Evolutionary conservation across 2,888 invertebrate species (phyloP), one percentile per base, ranked within the genome.

Genomic region (Volucella inanis): DNA sequence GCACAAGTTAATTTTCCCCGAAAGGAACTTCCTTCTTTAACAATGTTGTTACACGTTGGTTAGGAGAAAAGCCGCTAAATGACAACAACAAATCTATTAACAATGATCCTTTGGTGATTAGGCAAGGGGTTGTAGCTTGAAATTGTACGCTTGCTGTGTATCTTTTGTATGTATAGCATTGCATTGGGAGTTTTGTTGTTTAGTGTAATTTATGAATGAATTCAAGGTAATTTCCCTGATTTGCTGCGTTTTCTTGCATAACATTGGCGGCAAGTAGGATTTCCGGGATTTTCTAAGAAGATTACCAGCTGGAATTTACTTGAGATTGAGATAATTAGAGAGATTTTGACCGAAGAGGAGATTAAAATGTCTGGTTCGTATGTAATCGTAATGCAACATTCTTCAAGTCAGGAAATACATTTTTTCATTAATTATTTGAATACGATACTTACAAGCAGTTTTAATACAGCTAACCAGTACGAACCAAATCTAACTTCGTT

Each of bases 161-260:
- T 62, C 55, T 31, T 77, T 61, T 61, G 61, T 61, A 67, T 54
- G 31, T 31, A 76, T 67, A 67, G 61, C 71, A 31, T 31, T 31
- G 31, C 67, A 55, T 74, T 45, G 62, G 15, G 15, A 22, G 2
- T 15, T 15, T 12, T 43, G 64, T 62, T 39, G 83, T 77, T 57
- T 68, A 47, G 52, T 47, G 79, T 59, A 68, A 70, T 83, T 79
- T 83, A 74, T 74, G 79, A 70, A 68, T 78, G 55, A 74, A 83
- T 78, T 74, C 64, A 47, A 74, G 14, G 68, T 52, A 61, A 77
- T 82, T 82, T 77, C 38, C 59, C 71, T 59, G 77, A 77, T 81
- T 76, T 81, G 65, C 70, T 18, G 61, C 72, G 31, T 31, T 67
- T 82, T 61, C 45, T 82, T 82, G 71, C 77, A 61, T 77, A 77